Evolutionary conservation across 37 sponge, comb jelly and placozoan species (phyloP), one percentile per base, ranked within the genome.

Genomic region (Chondrosia reniformis): DNA sequence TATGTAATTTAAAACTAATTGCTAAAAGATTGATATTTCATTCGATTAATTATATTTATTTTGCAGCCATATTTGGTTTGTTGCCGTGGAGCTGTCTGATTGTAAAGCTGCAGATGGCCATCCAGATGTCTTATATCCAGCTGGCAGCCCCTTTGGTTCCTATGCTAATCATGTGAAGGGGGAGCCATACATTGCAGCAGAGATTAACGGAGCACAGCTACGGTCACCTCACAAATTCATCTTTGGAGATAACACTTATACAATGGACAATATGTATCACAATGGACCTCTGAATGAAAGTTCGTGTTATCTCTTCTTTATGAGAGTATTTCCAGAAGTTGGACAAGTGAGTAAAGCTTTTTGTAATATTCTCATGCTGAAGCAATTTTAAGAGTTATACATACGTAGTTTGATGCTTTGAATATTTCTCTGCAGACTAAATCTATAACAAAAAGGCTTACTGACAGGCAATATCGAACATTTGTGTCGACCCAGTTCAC

Each of bases 231-330:
- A 24, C 43, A 1, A 19, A 39, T 69, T 69, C 36, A 44, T 69
- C 22, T 40, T 69, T 40, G 72, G 72, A 40, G 72, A 40, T 34
- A 39, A 34, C 3, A 40, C 39, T 25, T 44, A 69, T 40, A 36
- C 31, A 28, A 4, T 28, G 66, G 43, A 39, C 19, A n/a, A 2
- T 21, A 40, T 21, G 32, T 69, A 40, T 25, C 39, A 44, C 15
- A 69, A 69, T 40, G 72, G 32, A 19, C 72, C 43, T 37, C 10
- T 69, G 43, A 39, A 9, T 17, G 24, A 36, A 13, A 25, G 42
- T 22, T 36, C 72, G 22, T 69, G 72, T 40, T 69, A 69, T 25
- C 12, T 44, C 41, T 69, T 69, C 43, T 69, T 69, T 44, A 3
- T 69, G 22, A 19, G 72, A 39, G 72, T 41, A 3, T 69, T 69